These are phyloP conservation scores for Catostomus latipinnis DNA, from an alignment of 2,797 vertebrate genomes.

Conservation along the genomic window DNA sequence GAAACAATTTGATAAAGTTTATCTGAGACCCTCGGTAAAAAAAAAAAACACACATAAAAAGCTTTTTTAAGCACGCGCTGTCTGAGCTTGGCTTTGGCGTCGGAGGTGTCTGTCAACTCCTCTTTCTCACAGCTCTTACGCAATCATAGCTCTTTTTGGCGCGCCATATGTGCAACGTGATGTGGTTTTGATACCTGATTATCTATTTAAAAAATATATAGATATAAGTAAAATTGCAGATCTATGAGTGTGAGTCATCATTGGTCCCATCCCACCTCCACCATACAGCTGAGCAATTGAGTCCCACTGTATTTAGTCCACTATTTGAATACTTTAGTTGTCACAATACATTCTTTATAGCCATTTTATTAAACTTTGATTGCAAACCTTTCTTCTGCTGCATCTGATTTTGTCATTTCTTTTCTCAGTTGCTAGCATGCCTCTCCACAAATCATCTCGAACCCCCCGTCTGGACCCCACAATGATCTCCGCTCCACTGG, in stretches of 20 bases:
- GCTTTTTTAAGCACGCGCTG: conserved; percentile 71
- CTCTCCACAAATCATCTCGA: conserved; percentile 87
- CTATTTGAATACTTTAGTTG: too few relatives aligned
- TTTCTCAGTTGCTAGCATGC: conserved; percentile 77
- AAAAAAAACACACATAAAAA: conserved; percentile 20
- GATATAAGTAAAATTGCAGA: not conserved
- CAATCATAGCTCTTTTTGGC: conserved; percentile 47
- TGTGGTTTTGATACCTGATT: not conserved
- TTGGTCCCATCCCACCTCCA: not conserved
- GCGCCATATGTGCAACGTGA: not conserved
- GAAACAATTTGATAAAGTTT: not conserved
- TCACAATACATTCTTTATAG: too few relatives aligned
- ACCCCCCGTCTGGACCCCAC: conserved; percentile 83
- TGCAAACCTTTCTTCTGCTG: not conserved
- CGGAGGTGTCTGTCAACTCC: conserved; percentile 49
- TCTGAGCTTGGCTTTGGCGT: conserved; percentile 78
- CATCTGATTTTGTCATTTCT: not conserved
- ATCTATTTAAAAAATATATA: not conserved
- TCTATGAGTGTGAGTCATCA: not conserved
- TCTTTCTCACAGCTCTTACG: conserved; percentile 68
- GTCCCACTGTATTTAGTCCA: too few relatives aligned
- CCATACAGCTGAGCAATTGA: not conserved
- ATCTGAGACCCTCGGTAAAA: conserved; percentile 62
- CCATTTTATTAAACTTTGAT: not conserved
- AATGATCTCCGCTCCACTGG: conserved; percentile 85